These are phyloP conservation scores for Anguilla rostrata DNA, from an alignment of 2,113 vertebrate genomes.

Conservation along the genomic window DNA sequence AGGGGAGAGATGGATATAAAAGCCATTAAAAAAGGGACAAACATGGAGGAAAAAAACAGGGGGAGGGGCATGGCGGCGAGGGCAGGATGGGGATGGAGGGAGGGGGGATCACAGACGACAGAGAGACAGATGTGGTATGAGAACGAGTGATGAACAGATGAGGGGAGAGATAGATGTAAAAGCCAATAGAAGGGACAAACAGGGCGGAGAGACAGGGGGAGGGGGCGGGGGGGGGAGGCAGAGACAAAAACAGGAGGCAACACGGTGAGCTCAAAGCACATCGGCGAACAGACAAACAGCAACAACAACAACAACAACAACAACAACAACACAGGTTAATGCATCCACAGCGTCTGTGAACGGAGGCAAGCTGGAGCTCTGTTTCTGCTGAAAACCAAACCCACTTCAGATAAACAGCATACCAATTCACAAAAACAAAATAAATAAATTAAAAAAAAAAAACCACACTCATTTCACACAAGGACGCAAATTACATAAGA, in stretches of 20 bases:
- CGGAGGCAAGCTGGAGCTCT: neutral
- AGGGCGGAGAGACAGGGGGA: neutral
- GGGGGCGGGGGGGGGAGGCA: neutral
- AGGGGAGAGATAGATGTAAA: neutral
- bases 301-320: neutral
- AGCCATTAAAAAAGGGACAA: neutral
- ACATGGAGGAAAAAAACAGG: neutral
- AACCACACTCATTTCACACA: neutral
- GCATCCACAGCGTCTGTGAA: neutral
- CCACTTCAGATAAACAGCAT: neutral
- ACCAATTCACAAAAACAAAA: neutral
- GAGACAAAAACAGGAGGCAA: constrained; percentile 8
- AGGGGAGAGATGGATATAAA: too few species aligned
- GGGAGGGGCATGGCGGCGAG: constrained; percentile 10
- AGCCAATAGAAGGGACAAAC: constrained; percentile 17
- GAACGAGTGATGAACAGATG: neutral
- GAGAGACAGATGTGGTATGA: too few species aligned
- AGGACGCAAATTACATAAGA: neutral
- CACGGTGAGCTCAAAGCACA: constrained; percentile 27
- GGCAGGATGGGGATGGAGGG: neutral
- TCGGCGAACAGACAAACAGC: neutral
- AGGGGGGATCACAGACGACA: too few species aligned
- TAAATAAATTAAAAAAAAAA: neutral
- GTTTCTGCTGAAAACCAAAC: neutral
- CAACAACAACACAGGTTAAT: neutral